A percentile compares a stretch with the other conserved stretches of the same genome.
Conservation (phyloP, 2,888 invertebrate genomes). For the Perizoma affinitatum region DNA sequence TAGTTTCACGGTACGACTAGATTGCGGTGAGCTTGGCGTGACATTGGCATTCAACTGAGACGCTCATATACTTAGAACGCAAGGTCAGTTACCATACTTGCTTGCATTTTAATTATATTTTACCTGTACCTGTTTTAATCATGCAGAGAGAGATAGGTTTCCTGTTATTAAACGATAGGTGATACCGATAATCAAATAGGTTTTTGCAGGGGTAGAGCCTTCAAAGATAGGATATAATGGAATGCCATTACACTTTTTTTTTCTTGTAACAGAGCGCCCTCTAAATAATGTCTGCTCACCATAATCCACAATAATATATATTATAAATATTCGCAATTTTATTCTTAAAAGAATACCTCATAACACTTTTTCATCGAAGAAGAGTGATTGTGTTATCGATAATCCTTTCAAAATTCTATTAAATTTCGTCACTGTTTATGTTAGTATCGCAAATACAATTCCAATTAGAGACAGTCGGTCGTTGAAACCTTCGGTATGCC, state of each 20-base stretch:
- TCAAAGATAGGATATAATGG: too few species aligned
- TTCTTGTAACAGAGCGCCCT: too few species aligned
- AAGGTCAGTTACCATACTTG: conserved; percentile 63
- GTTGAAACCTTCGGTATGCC: conserved; percentile 14
- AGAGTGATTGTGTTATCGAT: not conserved
- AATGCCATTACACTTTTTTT: too few species aligned
- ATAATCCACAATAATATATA: not conserved
- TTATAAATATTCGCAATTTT: not conserved
- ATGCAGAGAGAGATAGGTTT: conserved; percentile 17
- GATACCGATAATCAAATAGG: too few species aligned
- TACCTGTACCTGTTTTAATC: conserved; percentile 29
- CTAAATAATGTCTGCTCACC: not conserved
- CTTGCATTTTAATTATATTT: conserved; percentile 53
- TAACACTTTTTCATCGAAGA: not conserved
- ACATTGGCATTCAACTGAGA: conserved; percentile 76
- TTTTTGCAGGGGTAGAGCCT: too few species aligned
- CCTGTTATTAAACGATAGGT: not conserved
- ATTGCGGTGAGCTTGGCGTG: conserved; percentile 49
- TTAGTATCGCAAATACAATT: conserved; percentile 3
- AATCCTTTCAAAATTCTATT: not conserved
- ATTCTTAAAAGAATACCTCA: too few species aligned
- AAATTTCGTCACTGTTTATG: not conserved
- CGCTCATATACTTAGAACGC: conserved; percentile 64
- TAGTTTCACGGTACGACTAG: conserved; percentile 45
- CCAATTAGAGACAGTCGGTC: conserved; percentile 9